Percentiles rank a stretch among this genome's conserved stretches.
Conservation (phyloP, 53 echinoderm and acorn worm genomes). For the Apostichopus leukothele region DNA sequence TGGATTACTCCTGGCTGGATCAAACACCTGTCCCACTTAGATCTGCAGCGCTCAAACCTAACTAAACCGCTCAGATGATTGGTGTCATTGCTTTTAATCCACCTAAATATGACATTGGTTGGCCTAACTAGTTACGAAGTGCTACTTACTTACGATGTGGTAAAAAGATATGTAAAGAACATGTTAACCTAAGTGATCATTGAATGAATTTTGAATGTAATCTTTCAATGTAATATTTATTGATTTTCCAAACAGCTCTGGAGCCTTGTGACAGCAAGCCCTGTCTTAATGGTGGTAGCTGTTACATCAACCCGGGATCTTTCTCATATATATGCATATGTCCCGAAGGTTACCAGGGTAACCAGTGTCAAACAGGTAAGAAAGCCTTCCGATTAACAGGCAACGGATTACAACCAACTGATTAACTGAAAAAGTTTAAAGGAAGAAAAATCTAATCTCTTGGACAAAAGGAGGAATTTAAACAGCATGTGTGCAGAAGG, state of each 20-base stretch:
- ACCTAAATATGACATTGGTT: too few species aligned
- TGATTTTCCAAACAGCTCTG: constrained; percentile 5
- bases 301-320: constrained; percentile 33
- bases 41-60: too few species aligned
- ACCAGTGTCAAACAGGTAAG: constrained; percentile 32
- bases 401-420: too few species aligned
- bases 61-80: too few species aligned
- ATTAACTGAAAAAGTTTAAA: too few species aligned
- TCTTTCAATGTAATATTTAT: neutral
- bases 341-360: constrained; percentile 31
- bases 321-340: constrained; percentile 37
- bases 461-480: too few species aligned
- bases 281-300: constrained; percentile 35
- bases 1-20: too few species aligned
- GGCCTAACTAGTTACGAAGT: neutral
- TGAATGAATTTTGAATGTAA: neutral
- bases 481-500: too few species aligned
- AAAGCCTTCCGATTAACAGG: too few species aligned
- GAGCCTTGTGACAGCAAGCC: constrained; percentile 37
- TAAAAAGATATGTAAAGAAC: neutral
- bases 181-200: neutral
- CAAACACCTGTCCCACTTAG: too few species aligned
- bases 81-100: too few species aligned
- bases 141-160: neutral
- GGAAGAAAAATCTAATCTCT: too few species aligned